Evolutionary conservation across 2,113 vertebrate genomes (phyloP).

Genomic region (Centropus unirufus): DNA sequence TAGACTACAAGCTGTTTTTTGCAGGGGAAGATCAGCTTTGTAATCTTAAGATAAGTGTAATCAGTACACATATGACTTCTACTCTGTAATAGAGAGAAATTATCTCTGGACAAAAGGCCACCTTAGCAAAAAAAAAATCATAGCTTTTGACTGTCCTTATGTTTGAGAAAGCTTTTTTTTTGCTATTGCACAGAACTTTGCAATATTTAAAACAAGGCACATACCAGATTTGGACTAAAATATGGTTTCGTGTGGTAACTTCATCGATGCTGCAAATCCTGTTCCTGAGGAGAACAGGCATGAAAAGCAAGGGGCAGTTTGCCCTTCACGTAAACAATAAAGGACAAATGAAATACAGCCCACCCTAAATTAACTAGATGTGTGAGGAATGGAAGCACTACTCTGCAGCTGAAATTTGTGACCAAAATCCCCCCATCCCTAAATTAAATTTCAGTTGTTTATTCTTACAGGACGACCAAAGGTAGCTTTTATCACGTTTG

Average conservation of each 20-base stretch:
- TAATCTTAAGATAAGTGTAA: background rate
- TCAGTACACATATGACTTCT: background rate
- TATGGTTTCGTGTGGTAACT: background rate
- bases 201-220: background rate
- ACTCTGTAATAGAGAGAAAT: background rate
- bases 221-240: background rate
- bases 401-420: accelerated
- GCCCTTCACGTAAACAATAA: background rate
- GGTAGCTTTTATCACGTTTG: background rate
- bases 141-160: background rate
- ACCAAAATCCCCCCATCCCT: background rate
- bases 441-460: background rate
- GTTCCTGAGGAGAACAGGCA: background rate
- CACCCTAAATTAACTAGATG: background rate
- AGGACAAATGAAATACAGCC: background rate
- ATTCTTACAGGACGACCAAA: background rate
- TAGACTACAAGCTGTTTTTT: background rate
- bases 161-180: background rate
- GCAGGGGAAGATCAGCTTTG: background rate
- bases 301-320: background rate
- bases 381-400: background rate
- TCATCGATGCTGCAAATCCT: background rate
- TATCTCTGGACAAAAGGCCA: background rate
- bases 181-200: background rate
- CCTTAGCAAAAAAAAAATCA: background rate